These are phyloP conservation scores for Muscicapa striata DNA, from an alignment of 2,797 vertebrate genomes.

Conservation along the genomic window DNA sequence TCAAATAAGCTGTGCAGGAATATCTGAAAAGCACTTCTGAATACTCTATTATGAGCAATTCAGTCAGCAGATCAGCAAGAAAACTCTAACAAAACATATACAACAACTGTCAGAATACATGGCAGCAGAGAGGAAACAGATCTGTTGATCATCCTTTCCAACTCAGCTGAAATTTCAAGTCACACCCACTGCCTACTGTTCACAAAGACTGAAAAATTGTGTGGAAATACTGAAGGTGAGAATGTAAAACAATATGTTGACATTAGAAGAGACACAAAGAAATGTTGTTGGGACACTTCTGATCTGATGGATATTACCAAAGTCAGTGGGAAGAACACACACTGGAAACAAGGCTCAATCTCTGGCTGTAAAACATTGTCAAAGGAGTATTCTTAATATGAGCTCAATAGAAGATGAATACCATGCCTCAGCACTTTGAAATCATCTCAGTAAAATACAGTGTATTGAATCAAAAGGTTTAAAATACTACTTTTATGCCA, in stretches of 20 bases:
- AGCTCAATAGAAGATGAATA: background rate
- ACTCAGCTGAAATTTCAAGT: background rate
- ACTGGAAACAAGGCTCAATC: background rate
- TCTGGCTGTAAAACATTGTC: background rate
- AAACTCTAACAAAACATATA: background rate
- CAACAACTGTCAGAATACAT: background rate
- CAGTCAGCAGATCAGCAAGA: background rate
- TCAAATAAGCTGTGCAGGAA: background rate
- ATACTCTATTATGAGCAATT: background rate
- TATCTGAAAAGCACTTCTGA: background rate
- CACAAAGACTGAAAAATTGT: background rate
- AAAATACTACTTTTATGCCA: background rate
- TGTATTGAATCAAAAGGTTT: background rate
- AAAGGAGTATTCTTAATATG: background rate
- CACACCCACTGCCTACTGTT: background rate
- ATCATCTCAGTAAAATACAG: background rate
- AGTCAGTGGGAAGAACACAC: background rate
- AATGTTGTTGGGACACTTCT: background rate
- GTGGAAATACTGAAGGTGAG: background rate
- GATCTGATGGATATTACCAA: background rate
- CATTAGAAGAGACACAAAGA: background rate
- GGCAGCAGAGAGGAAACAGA: background rate
- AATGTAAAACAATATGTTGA: background rate
- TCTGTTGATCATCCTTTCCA: background rate
- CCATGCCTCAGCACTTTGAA: background rate